Base-by-base conservation (phyloP, 2,797 vertebrate species). In the Semotilus atromaculatus region DNA sequence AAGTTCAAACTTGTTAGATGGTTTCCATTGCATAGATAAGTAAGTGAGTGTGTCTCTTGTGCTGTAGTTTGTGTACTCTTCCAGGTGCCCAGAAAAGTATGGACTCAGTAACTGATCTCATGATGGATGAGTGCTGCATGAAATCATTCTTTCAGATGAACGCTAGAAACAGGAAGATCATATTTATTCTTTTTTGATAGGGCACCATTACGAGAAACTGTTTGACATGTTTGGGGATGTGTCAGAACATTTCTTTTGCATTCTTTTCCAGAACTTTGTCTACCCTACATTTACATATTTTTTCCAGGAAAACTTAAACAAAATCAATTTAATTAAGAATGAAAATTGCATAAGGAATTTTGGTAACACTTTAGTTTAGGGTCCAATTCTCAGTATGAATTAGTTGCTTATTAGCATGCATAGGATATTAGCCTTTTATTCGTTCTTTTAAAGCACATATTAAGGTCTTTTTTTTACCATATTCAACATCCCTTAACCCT, bases 91-190 rank as follows among this genome's bases (percentile, higher is more conserved):
- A 29, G 71, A 74, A 86, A 84, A 85, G 85, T 85, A 84, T 58
- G 23, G 80, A 89, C 71, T 85, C 82, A 71, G 86, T 82, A 88
- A 88, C 85, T 89, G 76, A 87, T 86, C 87, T 67, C 7, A 64
- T 90, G 88, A 90, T 88, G 83, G 85, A 90, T 88, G 85, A 84
- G 55, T 82, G 38, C 75, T 80, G 86, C 67, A 55, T 85, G 80
- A 83, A 87, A 84, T 87, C 83, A 82, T 38, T 80, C 73, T 88
- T 89, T 88, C 77, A 82, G 77, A 84, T 83, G 74, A 82, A 86
- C 34, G 78, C 80, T 85, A 88, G 75, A 80, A 88, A 73, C 68
- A 62, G 55, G 23, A 87, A 82, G 81, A 89, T 87, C 86, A 72
- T 87, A 78, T 88, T 88, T 84, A 82, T 86, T 76, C 14, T 55